Evolutionary conservation across 2,888 invertebrate species (phyloP).

Genomic region (Hecatera dysodea): DNA sequence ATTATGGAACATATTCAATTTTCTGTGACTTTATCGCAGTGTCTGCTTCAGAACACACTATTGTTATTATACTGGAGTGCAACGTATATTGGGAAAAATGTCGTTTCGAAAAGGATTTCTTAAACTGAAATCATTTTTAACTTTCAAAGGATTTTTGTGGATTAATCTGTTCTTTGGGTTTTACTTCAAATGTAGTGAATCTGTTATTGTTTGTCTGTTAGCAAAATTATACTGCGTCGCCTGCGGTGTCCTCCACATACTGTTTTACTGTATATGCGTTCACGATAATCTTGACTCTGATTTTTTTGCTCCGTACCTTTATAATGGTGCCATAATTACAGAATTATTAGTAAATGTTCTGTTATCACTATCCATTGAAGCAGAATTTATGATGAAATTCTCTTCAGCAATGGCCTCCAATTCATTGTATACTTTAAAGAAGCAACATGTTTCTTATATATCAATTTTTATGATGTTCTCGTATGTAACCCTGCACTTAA

Average conservation of each 20-base stretch:
- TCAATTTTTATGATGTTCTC: background rate
- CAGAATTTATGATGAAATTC: constrained; percentile 6
- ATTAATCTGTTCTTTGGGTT: constrained; percentile 17
- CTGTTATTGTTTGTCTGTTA: background rate
- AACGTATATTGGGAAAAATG: constrained; percentile 2
- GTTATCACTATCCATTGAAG: background rate
- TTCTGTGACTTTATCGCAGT: background rate
- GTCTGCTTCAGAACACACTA: background rate
- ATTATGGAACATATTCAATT: no score
- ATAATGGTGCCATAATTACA: fast-evolving
- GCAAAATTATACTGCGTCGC: constrained; percentile 19
- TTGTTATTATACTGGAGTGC: background rate
- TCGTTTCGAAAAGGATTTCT: background rate
- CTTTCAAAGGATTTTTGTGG: constrained; percentile 2
- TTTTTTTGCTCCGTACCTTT: background rate
- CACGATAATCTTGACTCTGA: background rate
- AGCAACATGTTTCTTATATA: background rate
- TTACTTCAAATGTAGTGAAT: constrained; percentile 18
- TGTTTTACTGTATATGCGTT: background rate
- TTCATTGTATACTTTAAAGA: background rate
- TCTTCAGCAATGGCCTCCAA: background rate
- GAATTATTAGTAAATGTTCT: background rate
- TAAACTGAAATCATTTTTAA: constrained; percentile 12
- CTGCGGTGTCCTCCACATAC: background rate
- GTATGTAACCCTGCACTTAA: fast-evolving